Evolutionary conservation across 1,140 invertebrate genomes (phyloP), one percentile per base, ranked within the genome.

Genomic region (Hormaphis cornu): DNA sequence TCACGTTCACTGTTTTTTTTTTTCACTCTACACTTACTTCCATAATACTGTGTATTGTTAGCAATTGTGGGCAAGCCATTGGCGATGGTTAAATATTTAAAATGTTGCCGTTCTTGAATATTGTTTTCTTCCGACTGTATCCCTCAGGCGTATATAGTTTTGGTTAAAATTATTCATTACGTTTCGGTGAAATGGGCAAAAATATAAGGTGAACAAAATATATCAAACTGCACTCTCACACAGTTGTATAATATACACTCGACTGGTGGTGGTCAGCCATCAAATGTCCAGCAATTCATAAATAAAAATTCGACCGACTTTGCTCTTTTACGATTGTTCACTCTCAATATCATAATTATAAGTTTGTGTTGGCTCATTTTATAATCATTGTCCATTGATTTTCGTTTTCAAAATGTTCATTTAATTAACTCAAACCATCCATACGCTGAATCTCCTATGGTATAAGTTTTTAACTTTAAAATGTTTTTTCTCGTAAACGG

Each of bases 71-170:
- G 28, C 44, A 66, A 22, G 42, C 44, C 61, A 33, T 33, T 66
- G 61, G 61, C 61, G 18, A 66, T 44, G 61, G 44, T 66, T 50
- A 66, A 66, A 66, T 66, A 66, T 66, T 66, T 66, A 66, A 66
- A 28, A n/a, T 63, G 42, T 42, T n/a, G n/a, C 44, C 42, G 59
- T 46, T 61, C 22, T 44, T 22, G 59, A 4, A 46, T 63, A 46
- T 63, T 63, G 59, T 63, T 63, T 63, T 63, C 59, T 63, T 63
- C 48, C 48, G 48, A 30, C 59, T 48, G 44, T 63, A 63, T 28
- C 9, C 7, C 18, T 30, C 35, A 40, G 9, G 6, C 24, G 40
- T 5, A 24, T 48, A 37, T 7, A 18, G 22, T 28, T 16, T 61
- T 44, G 24, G 56, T 61, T 61, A 63, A 33, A 63, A 63, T 63